Base-by-base conservation (phyloP, 2,113 vertebrate species). In the Hassar affinis region DNA sequence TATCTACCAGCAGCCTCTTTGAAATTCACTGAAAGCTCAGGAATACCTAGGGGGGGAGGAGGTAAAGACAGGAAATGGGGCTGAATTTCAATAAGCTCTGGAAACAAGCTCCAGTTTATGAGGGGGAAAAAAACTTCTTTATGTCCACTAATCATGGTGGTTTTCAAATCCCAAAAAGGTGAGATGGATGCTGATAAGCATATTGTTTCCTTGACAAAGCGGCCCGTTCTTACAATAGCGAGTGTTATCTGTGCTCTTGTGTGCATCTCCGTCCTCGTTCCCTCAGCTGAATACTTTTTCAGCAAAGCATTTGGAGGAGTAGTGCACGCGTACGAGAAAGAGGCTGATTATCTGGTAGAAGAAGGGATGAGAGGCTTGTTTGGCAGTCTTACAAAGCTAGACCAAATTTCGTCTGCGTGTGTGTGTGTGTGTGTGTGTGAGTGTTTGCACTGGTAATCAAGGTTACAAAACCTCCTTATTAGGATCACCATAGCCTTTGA, bases 401-500 rank as follows among this genome's bases (percentile, higher is more conserved):
- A 69, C 35, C 74, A 42, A 64, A 72, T 42, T 71, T 52, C 12
- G 15, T 35, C 11, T 45, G 61, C 69, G 59, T 51, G 56, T 77
- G 57, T 78, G 27, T 77, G 10, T n/a, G 27, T 66, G 25, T 71
- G 66, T 66, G 69, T 72, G 71, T 56, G 57, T 27, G 25, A n/a
- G 56, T 25, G 64, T 52, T 33, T 27, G 38, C 62, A 72, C 17
- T 56, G 64, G 64, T 79, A 54, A 81, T 82, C 61, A 85, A 86
- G 80, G 69, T 77, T 84, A 85, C 86, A 85, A 86, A 88, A 81
- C 82, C 81, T 84, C 76, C 84, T 85, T 87, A 51, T 87, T 88
- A 85, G 86, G 57, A 78, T 78, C 33, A 9, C 62, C 27, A 17
- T 86, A 78, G 82, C 76, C 83, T 90, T 88, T 90, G 85, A 89